Evolutionary conservation across 2,888 invertebrate genomes (phyloP).

Genomic region (Steinernema scapterisci): DNA sequence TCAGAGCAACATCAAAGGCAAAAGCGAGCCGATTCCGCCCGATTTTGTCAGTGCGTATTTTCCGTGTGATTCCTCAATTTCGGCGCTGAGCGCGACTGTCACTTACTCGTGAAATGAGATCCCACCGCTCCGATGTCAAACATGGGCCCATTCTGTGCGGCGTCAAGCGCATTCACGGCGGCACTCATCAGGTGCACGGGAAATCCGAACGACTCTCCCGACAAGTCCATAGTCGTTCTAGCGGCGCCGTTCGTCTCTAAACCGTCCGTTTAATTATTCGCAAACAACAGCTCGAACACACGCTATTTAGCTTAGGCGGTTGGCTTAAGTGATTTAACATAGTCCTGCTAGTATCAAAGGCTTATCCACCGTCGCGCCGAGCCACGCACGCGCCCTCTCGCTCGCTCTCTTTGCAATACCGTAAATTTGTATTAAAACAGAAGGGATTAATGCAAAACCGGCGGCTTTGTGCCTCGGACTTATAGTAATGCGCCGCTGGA

Average conservation of each 20-base stretch:
- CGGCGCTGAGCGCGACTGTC: neutral
- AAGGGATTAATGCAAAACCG: conserved; percentile 32
- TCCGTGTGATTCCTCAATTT: too few species aligned
- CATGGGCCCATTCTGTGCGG: conserved; percentile 27
- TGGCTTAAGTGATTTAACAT: conserved; percentile 32
- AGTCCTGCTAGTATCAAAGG: conserved; percentile 32
- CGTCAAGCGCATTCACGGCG: conserved; percentile 19
- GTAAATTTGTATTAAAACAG: conserved; percentile 31
- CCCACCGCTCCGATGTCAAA: conserved; percentile 24
- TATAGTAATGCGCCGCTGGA: conserved; percentile 29
- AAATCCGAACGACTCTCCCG: conserved; percentile 27
- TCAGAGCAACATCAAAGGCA: neutral
- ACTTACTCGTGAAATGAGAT: conserved; percentile 24
- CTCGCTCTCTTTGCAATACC: conserved; percentile 19
- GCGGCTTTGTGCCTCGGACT: conserved; percentile 28
- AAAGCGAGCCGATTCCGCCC: too few species aligned
- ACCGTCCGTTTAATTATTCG: conserved; percentile 22
- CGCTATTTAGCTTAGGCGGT: conserved; percentile 15
- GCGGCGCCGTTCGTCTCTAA: neutral
- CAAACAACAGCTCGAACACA: conserved; percentile 25
- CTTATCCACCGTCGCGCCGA: conserved; percentile 19
- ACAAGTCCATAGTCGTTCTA: neutral
- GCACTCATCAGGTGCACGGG: conserved; percentile 29
- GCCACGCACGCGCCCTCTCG: conserved; percentile 8
- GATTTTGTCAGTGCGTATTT: too few species aligned